Evolutionary conservation across 2,797 vertebrate species (phyloP), one percentile per base, ranked within the genome.

Genomic region (Mionectes olivaceus): DNA sequence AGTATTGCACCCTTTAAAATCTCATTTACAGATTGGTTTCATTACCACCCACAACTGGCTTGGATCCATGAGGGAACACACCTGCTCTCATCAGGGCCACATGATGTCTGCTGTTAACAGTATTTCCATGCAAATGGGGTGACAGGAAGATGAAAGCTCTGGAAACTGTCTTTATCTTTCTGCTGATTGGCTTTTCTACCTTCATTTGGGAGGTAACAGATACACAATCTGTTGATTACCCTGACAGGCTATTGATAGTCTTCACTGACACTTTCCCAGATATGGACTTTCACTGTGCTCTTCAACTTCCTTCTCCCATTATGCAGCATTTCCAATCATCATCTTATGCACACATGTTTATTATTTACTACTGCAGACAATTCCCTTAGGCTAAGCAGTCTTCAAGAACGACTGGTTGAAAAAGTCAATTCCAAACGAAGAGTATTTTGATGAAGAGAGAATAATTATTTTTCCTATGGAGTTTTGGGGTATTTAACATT

Each of bases 1-100:
- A 98, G 98, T 97, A 97, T 96, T 97, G 88, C 97, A 98, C 97
- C 98, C 98, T 98, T 99, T 98, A 98, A 98, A 98, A 98, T 97
- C 98, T 98, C 98, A 98, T 98, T 98, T 99, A 98, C 97, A 97
- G 98, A 98, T 97, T 98, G 97, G 97, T 98, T 98, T 98, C 98
- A 98, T 98, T 98, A 98, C 97, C 97, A 98, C 97, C 98, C 97
- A 95, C 95, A 77, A 80, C 95, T 96, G 96, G 96, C 97, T 96
- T 92, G 76, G 87, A 89, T 96, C 96, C 76, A 79, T 86, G 22
- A 53, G 93, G 93, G 93, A 96, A 96, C 93, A 92, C 92, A 97
- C 95, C 96, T 92, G 53, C 94, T 97, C 97, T 98, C 97, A 95
- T 97, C 90, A 97, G 82, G 78, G 76, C 94, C 96, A 84, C 28